These are phyloP conservation scores for Aspiorhynchus laticeps DNA, from an alignment of 2,113 vertebrate species.

Conservation along the genomic window DNA sequence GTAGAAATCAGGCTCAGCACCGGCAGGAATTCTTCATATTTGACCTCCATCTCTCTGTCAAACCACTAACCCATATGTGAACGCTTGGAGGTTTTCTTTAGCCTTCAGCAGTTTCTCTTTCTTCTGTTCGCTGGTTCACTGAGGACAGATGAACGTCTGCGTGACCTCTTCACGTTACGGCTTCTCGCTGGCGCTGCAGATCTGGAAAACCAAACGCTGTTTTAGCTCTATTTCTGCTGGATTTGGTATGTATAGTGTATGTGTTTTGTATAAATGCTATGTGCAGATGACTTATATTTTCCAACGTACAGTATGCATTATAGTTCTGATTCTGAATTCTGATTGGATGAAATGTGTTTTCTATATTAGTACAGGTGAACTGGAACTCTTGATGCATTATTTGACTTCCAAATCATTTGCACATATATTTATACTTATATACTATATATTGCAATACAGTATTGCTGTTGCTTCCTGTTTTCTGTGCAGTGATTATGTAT, in stretches of 20 bases:
- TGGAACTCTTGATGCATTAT: not conserved
- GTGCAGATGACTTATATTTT: not conserved
- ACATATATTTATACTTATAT: too few relatives aligned
- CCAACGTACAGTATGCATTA: not conserved
- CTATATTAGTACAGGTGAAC: not conserved
- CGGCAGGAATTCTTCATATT: conserved; percentile 47
- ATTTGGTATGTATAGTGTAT: not conserved
- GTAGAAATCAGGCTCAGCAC: not conserved
- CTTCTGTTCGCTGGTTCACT: conserved; percentile 33
- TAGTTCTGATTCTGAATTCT: not conserved
- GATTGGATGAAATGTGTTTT: not conserved
- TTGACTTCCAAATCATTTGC: not conserved
- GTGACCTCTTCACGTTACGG: not conserved
- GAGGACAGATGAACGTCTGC: conserved; percentile 36
- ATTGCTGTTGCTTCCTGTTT: too few relatives aligned
- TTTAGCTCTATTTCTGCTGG: not conserved
- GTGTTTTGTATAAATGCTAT: not conserved
- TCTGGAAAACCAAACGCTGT: not conserved
- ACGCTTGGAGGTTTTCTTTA: conserved; percentile 26
- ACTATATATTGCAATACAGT: too few relatives aligned
- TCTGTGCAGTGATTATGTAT: not conserved
- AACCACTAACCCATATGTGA: conserved; percentile 50
- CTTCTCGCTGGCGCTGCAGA: not conserved
- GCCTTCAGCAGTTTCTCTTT: not conserved
- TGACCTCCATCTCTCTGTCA: conserved; percentile 42